These are phyloP conservation scores for Polyodon spathula DNA, from an alignment of 2,113 vertebrate genomes.

Conservation along the genomic window DNA sequence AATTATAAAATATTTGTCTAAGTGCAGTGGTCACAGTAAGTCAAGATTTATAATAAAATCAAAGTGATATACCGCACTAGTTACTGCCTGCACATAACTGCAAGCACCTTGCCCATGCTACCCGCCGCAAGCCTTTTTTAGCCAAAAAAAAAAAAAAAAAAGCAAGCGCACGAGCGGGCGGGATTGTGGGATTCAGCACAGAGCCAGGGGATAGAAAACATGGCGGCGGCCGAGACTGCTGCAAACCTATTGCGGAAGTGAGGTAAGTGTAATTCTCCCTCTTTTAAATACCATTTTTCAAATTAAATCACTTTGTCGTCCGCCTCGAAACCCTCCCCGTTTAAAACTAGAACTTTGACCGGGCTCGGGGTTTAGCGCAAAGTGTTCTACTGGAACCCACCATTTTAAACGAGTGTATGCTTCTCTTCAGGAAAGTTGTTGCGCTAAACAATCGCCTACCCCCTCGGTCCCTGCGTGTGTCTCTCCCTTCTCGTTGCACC, in stretches of 20 bases:
- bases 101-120: background rate
- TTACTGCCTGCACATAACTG: no score
- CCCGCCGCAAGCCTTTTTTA: slow-evolving; percentile 9
- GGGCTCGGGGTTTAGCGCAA: slow-evolving; percentile 11
- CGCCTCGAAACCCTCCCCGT: slow-evolving; percentile 1
- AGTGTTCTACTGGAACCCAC: slow-evolving; percentile 15
- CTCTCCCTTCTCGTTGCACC: slow-evolving; percentile 6
- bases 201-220: slow-evolving; percentile 55
- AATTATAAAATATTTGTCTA: no score
- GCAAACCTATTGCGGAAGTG: slow-evolving; percentile 66
- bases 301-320: slow-evolving; percentile 20
- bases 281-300: slow-evolving; percentile 42
- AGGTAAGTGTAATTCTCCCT: slow-evolving; percentile 56
- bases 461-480: slow-evolving; percentile 24
- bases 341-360: slow-evolving; percentile 17
- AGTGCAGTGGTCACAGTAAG: no score
- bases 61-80: no score
- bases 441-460: slow-evolving; percentile 46
- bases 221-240: slow-evolving; percentile 64
- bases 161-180: slow-evolving; percentile 27
- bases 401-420: slow-evolving; percentile 1
- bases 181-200: slow-evolving; percentile 34
- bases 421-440: slow-evolving; percentile 53
- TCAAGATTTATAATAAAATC: no score
- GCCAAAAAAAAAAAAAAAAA: slow-evolving; percentile 11